A percentile compares a stretch with the other conserved stretches of the same genome.
Conservation (phyloP, 2,888 invertebrate species). For the Dryocosmus kuriphilus region DNA sequence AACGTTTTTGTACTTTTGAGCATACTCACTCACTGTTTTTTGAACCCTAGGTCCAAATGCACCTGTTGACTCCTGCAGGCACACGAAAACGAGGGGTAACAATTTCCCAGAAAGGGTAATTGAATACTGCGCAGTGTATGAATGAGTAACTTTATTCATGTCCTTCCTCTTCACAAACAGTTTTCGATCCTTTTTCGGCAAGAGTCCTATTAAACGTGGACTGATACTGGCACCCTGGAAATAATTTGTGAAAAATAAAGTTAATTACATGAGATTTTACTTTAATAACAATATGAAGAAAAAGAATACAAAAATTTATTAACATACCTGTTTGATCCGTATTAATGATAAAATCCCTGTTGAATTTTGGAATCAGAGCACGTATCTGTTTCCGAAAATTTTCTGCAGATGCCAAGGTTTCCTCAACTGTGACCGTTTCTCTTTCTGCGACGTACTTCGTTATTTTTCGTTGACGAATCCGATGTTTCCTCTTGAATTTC, state of each 20-base stretch:
- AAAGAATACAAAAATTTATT: not conserved
- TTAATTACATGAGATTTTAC: too few relatives aligned
- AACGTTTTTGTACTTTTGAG: slow-evolving; percentile 39
- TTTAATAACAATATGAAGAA: not conserved
- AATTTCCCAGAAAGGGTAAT: slow-evolving; percentile 48
- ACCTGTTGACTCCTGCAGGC: slow-evolving; percentile 47
- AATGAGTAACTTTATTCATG: too few relatives aligned
- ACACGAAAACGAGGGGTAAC: slow-evolving; percentile 43
- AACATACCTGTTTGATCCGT: slow-evolving; percentile 49
- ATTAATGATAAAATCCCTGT: slow-evolving; percentile 51
- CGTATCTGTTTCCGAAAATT: slow-evolving; percentile 43
- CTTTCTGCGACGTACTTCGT: too few relatives aligned
- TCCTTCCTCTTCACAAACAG: slow-evolving; percentile 39
- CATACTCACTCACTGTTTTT: slow-evolving; percentile 47
- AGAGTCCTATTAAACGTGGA: too few relatives aligned
- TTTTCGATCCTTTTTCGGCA: too few relatives aligned
- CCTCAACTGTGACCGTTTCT: not conserved
- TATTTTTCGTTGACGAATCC: too few relatives aligned
- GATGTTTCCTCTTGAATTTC: too few relatives aligned
- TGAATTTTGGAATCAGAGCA: slow-evolving; percentile 47
- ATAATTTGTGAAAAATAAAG: too few relatives aligned
- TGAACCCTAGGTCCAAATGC: slow-evolving; percentile 53
- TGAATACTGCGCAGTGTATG: slow-evolving; percentile 51
- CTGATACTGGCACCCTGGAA: too few relatives aligned
- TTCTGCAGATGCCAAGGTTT: slow-evolving; percentile 46